Evolutionary conservation across 2,888 invertebrate species (phyloP), one percentile per base, ranked within the genome.

Genomic region (Dromius quadrimaculatus): DNA sequence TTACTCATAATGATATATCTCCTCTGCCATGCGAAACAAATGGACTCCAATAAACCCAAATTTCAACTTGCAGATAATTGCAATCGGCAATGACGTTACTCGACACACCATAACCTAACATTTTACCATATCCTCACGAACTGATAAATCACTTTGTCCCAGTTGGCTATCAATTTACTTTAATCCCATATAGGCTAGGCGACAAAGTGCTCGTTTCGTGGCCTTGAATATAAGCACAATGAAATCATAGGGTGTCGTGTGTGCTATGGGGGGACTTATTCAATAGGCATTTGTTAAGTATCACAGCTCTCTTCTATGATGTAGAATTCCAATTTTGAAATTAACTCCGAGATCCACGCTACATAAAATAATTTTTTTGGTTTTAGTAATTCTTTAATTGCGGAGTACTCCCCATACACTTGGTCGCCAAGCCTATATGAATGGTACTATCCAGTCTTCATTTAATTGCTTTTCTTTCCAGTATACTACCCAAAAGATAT

Each of bases 161-260:
- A 41, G 15, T 11, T 28, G 20, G 41, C 20, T 22, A 50, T 36
- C 36, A 50, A 50, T 65, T 36, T 8, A 50, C 50, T 34, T 65
- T 45, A 17, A 17, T 28, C 3, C 8, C 11, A 28, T 28, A 28
- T 3, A 5, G 28, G 28, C 28, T 6, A 28, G 28, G 8, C n/a
- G n/a, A n/a, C n/a, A n/a, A n/a, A n/a, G n/a, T n/a, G n/a, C n/a
- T n/a, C n/a, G n/a, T n/a, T n/a, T n/a, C n/a, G n/a, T n/a, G n/a
- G n/a, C 50, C 20, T 36, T 47, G 50, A 65, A 47, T 50, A 65
- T 65, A 65, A 47, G 65, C 32, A 22, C 47, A 65, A 65, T 65
- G 50, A 65, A 65, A 34, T 36, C 22, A 47, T 13, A 17, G 47
- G 23, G 17, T 6, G 3, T 1, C 1, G 28, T 17, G 47, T 6